phyloP scores from a whole-genome alignment of 92 coral and sea anemone genomes.

The Zoanthus sansibaricus region DNA sequence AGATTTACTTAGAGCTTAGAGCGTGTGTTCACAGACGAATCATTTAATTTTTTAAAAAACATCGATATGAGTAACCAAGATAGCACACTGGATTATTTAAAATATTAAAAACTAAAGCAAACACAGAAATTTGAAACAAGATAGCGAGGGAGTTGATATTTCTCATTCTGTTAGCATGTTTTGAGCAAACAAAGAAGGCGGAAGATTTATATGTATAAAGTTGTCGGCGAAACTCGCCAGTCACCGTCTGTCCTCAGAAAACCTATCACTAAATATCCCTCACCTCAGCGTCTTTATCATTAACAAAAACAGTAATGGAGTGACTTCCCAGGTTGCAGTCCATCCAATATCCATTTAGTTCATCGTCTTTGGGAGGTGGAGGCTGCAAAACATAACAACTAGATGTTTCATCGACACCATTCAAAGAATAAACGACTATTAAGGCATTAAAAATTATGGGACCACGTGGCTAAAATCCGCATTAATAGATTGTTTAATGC shows the following conservation, averaged over 20 bases:
- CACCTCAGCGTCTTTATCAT: slow-evolving; percentile 33
- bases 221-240: not conserved
- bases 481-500: no score
- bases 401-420: not conserved
- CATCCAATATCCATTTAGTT: slow-evolving; percentile 34
- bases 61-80: no score
- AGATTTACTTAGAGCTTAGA: no score
- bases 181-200: no score
- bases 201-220: no score
- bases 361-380: slow-evolving; percentile 23
- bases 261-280: not conserved
- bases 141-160: no score
- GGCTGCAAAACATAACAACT: not conserved
- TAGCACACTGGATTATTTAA: no score
- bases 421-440: not conserved
- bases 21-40: no score
- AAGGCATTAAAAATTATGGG: not conserved
- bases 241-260: not conserved
- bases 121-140: no score
- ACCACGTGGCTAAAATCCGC: not conserved
- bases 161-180: no score
- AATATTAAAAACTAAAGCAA: no score
- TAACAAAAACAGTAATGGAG: slow-evolving; percentile 39
- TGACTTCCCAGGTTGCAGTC: slow-evolving; percentile 40
- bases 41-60: no score